Conservation (phyloP, 2,113 vertebrate genomes). For the Chionomys nivalis region DNA sequence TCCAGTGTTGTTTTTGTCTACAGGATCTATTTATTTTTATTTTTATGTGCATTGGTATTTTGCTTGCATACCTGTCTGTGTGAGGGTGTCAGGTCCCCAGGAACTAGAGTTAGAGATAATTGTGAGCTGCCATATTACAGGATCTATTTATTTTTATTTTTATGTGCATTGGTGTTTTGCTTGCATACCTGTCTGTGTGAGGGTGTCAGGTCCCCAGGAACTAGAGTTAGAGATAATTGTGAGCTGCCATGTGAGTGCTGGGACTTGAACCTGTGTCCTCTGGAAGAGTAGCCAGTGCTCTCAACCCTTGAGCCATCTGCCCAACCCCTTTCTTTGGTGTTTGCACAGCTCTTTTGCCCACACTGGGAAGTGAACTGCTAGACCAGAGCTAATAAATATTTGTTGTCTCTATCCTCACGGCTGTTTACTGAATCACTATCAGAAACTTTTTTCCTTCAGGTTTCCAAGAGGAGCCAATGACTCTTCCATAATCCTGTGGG, state of each 20-base stretch:
- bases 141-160: background rate
- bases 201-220: background rate
- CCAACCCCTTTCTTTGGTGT: background rate
- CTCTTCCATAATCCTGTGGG: background rate
- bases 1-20: background rate
- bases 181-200: background rate
- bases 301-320: background rate
- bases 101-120: background rate
- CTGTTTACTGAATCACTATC: background rate
- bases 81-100: background rate
- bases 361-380: background rate
- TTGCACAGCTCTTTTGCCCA: background rate
- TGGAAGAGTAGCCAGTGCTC: background rate
- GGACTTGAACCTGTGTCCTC: background rate
- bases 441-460: background rate
- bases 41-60: background rate
- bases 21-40: background rate
- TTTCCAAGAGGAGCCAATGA: background rate
- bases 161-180: background rate
- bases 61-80: background rate
- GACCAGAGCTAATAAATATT: background rate
- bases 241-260: background rate
- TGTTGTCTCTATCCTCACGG: background rate
- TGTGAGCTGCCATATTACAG: background rate
- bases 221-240: background rate